Conservation (phyloP, 2,888 invertebrate species). For the Unio delphinus region DNA sequence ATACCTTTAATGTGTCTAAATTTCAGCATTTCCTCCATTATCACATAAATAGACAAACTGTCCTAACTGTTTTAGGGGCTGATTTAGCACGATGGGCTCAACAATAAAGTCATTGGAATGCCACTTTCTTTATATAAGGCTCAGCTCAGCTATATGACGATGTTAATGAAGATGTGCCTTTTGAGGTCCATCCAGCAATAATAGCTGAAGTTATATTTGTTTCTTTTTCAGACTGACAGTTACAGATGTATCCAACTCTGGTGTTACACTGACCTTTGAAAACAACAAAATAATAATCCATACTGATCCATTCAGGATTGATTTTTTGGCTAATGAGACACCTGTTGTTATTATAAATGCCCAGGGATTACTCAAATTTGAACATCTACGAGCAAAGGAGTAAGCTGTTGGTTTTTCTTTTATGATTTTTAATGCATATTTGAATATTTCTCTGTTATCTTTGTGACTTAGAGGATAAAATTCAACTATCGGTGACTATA, state of each 20-base stretch:
- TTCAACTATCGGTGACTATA: no score
- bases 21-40: no score
- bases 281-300: slow-evolving; percentile 77
- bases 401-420: slow-evolving; percentile 21
- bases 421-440: neutral
- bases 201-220: neutral
- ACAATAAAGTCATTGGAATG: slow-evolving; percentile 43
- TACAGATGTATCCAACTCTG: slow-evolving; percentile 75
- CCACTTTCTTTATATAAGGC: no score
- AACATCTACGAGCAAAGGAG: slow-evolving; percentile 76
- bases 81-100: slow-evolving; percentile 52
- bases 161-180: no score
- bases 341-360: slow-evolving; percentile 88
- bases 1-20: no score
- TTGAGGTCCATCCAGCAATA: no score
- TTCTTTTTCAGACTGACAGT: slow-evolving; percentile 74
- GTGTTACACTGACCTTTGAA: slow-evolving; percentile 73
- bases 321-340: slow-evolving; percentile 75
- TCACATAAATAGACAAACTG: no score
- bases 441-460: neutral
- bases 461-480: no score
- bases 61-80: slow-evolving; percentile 55
- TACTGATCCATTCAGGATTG: slow-evolving; percentile 86
- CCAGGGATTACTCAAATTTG: slow-evolving; percentile 91
- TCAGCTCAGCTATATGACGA: no score